phyloP scores from a whole-genome alignment of 2,113 vertebrate genomes.

The Atractosteus spatula region DNA sequence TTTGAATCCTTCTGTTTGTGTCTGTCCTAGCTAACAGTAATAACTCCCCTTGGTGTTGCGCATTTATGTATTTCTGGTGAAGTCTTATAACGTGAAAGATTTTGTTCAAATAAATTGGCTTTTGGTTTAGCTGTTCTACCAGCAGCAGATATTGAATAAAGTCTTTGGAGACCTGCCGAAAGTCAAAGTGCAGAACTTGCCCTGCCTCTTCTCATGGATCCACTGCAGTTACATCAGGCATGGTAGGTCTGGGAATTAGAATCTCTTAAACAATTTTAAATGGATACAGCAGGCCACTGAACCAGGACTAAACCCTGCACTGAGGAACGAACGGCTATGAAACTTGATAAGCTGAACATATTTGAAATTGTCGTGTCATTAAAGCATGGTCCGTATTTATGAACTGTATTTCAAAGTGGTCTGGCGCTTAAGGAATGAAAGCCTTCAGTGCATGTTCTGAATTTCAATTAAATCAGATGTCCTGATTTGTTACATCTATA shows the following conservation, averaged over 20 bases:
- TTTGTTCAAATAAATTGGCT: slow-evolving; percentile 46
- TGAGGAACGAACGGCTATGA: slow-evolving; percentile 8
- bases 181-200: slow-evolving; percentile 51
- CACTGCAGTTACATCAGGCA: slow-evolving; percentile 44
- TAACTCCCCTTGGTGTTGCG: slow-evolving; percentile 8
- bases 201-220: slow-evolving; percentile 51
- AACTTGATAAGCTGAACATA: slow-evolving; percentile 8
- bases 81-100: slow-evolving; percentile 44
- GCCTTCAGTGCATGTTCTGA: not conserved
- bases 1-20: too few species aligned
- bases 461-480: not conserved
- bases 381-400: slow-evolving; percentile 1
- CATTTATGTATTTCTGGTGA: slow-evolving; percentile 23
- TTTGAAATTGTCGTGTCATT: slow-evolving; percentile 13
- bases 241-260: slow-evolving; percentile 39
- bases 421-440: not conserved
- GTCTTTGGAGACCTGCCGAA: slow-evolving; percentile 27
- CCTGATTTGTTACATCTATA: not conserved
- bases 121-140: slow-evolving; percentile 47
- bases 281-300: slow-evolving; percentile 46
- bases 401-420: slow-evolving; percentile 6
- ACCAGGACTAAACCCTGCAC: slow-evolving; percentile 46
- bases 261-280: slow-evolving; percentile 50
- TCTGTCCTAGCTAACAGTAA: not conserved
- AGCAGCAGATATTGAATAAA: slow-evolving; percentile 46